Percentiles rank a stretch among this genome's conserved stretches.
Conservation (phyloP, 2,888 invertebrate species). For the Fissipunctia ypsillon region DNA sequence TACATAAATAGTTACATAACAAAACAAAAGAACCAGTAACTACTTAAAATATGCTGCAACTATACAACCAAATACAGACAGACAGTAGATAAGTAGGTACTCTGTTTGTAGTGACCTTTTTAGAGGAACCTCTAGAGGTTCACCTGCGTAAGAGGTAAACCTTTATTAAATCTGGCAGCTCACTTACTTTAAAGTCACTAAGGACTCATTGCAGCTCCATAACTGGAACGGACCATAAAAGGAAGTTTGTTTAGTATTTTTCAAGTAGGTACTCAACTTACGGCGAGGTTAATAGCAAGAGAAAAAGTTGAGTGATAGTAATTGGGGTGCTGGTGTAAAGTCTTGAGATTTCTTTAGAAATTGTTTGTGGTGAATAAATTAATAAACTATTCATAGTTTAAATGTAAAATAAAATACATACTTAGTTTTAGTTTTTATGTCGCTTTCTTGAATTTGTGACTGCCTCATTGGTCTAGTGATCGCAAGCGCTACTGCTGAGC, state of each 20-base stretch:
- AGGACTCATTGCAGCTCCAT: slow-evolving; percentile 34
- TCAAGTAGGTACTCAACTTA: slow-evolving; percentile 28
- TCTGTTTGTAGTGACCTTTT: slow-evolving; percentile 10
- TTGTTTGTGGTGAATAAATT: slow-evolving; percentile 17
- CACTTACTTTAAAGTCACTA: slow-evolving; percentile 42
- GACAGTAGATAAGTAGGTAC: not conserved
- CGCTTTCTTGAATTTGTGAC: not conserved
- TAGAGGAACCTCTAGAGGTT: not conserved
- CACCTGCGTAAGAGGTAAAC: slow-evolving; percentile 27
- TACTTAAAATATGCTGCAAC: too few relatives aligned
- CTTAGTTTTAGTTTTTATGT: not conserved
- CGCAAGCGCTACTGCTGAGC: too few relatives aligned
- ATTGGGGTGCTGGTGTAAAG: slow-evolving; percentile 14
- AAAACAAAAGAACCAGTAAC: too few relatives aligned
- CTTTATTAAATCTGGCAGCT: slow-evolving; percentile 37
- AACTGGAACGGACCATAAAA: slow-evolving; percentile 42
- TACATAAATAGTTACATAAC: too few relatives aligned
- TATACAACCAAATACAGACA: too few relatives aligned
- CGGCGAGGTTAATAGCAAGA: slow-evolving; percentile 36
- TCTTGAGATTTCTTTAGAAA: slow-evolving; percentile 23
- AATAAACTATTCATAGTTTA: not conserved
- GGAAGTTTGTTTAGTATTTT: slow-evolving; percentile 47
- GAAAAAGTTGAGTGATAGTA: slow-evolving; percentile 25
- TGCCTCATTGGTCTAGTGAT: too few relatives aligned
- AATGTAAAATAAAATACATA: not conserved